A percentile compares a stretch with the other conserved stretches of the same genome.
These are phyloP conservation scores for Philonicus albiceps DNA, from an alignment of 2,888 invertebrate genomes.

Conservation along the genomic window DNA sequence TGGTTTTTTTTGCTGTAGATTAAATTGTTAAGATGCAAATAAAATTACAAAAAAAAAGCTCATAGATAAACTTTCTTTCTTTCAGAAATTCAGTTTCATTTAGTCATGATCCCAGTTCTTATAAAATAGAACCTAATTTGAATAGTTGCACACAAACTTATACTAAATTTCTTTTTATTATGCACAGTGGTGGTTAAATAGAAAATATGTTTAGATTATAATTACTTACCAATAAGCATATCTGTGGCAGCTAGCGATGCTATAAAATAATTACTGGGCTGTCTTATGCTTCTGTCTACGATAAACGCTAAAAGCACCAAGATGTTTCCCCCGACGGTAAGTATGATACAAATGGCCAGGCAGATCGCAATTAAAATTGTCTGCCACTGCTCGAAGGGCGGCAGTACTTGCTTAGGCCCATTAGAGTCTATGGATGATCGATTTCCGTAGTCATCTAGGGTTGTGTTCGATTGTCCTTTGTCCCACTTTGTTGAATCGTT, in stretches of 20 bases:
- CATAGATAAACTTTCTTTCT: no score
- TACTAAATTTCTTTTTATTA: neutral
- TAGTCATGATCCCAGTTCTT: no score
- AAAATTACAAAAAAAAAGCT: no score
- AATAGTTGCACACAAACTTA: no score
- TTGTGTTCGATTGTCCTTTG: slow-evolving; percentile 56
- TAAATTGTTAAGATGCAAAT: no score
- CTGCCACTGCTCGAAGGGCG: slow-evolving; percentile 90
- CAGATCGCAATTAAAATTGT: slow-evolving; percentile 88
- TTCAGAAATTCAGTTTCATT: no score
- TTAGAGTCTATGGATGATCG: slow-evolving; percentile 48
- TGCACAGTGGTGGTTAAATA: neutral
- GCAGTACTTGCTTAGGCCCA: slow-evolving; percentile 69
- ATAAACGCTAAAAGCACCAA: slow-evolving; percentile 94
- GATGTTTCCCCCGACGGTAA: slow-evolving; percentile 95
- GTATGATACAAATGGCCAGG: slow-evolving; percentile 85
- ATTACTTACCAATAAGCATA: slow-evolving; percentile 81
- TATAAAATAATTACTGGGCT: slow-evolving; percentile 99
- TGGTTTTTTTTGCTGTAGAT: no score
- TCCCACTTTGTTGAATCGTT: slow-evolving; percentile 57
- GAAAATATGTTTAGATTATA: neutral
- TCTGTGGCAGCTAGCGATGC: slow-evolving; percentile 97
- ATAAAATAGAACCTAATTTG: no score
- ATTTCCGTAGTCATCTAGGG: slow-evolving; percentile 54
- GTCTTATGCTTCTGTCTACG: slow-evolving; percentile 90